phyloP scores from a whole-genome alignment of 2,888 invertebrate genomes.

The Drosophila atroscutellata region DNA sequence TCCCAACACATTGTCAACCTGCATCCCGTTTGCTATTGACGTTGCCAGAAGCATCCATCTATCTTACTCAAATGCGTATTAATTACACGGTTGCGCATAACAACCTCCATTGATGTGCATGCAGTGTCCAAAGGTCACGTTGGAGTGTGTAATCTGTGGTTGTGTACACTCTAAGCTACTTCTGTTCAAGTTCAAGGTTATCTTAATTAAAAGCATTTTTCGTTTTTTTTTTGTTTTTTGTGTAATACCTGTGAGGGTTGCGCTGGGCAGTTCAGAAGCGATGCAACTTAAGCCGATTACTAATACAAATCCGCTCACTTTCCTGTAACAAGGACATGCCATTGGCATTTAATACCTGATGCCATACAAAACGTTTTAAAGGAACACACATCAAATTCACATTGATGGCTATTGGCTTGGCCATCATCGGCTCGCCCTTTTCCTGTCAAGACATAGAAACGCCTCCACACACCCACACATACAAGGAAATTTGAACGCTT shows the following conservation, averaged over 20 bases:
- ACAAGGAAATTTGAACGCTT: slow-evolving; percentile 33
- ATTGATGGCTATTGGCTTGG: slow-evolving; percentile 56
- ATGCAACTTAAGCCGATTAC: slow-evolving; percentile 73
- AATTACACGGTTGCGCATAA: slow-evolving; percentile 47
- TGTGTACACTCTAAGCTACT: slow-evolving; percentile 8
- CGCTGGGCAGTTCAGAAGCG: slow-evolving; percentile 25
- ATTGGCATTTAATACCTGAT: slow-evolving; percentile 40
- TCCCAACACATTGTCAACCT: not conserved
- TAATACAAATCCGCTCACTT: slow-evolving; percentile 46
- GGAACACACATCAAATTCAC: slow-evolving; percentile 48
- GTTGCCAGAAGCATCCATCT: slow-evolving; percentile 18
- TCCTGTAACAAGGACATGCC: slow-evolving; percentile 13
- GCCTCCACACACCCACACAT: slow-evolving; percentile 10
- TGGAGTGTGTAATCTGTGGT: not conserved
- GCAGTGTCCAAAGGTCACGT: slow-evolving; percentile 44
- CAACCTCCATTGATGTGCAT: slow-evolving; percentile 42
- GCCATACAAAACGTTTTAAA: slow-evolving; percentile 52
- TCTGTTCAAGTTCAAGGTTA: slow-evolving; percentile 28
- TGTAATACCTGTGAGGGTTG: not conserved
- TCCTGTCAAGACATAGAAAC: slow-evolving; percentile 39
- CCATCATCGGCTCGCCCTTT: slow-evolving; percentile 28
- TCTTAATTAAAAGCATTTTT: slow-evolving; percentile 24
- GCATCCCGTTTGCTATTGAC: not conserved
- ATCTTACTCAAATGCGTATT: slow-evolving; percentile 49
- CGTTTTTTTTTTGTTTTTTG: not conserved